phyloP scores from a whole-genome alignment of 2,888 invertebrate genomes.

The Thera britannica region DNA sequence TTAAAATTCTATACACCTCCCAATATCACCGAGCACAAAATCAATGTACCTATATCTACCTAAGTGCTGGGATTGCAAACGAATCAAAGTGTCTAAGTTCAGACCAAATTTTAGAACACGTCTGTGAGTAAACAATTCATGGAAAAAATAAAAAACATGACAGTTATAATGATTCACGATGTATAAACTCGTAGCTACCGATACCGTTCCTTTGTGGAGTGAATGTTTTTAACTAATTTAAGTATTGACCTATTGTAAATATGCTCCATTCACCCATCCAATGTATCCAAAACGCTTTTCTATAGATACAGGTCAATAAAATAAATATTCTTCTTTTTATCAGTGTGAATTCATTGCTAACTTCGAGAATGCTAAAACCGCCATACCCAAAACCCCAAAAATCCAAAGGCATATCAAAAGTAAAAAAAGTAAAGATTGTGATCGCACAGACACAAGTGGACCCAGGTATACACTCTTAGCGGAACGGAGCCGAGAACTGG shows the following conservation, averaged over 20 bases:
- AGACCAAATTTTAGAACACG: conserved; percentile 61
- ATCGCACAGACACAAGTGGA: conserved; percentile 70
- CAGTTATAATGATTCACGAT: conserved; percentile 79
- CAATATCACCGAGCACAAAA: conserved; percentile 35
- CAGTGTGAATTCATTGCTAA: not conserved
- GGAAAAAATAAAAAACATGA: conserved; percentile 71
- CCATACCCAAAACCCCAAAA: conserved; percentile 8
- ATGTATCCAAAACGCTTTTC: too few relatives aligned
- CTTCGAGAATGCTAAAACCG: not conserved
- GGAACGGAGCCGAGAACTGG: conserved; percentile 71
- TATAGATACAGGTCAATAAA: too few relatives aligned
- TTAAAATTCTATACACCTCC: conserved; percentile 1
- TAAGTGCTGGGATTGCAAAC: conserved; percentile 13
- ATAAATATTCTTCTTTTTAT: not conserved
- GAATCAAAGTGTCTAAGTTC: conserved; percentile 36
- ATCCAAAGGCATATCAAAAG: conserved; percentile 40
- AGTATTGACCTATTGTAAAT: too few relatives aligned
- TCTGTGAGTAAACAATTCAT: conserved; percentile 69
- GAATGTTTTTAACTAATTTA: not conserved
- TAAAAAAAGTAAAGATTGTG: conserved; percentile 51
- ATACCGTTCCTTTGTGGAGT: conserved; percentile 66
- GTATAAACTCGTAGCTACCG: conserved; percentile 54
- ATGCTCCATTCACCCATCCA: too few relatives aligned
- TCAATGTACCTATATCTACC: conserved; percentile 5
- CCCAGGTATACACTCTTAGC: conserved; percentile 73